Evolutionary conservation across 2,888 invertebrate species (phyloP), one percentile per base, ranked within the genome.

Genomic region (Drosophila stalkeri): DNA sequence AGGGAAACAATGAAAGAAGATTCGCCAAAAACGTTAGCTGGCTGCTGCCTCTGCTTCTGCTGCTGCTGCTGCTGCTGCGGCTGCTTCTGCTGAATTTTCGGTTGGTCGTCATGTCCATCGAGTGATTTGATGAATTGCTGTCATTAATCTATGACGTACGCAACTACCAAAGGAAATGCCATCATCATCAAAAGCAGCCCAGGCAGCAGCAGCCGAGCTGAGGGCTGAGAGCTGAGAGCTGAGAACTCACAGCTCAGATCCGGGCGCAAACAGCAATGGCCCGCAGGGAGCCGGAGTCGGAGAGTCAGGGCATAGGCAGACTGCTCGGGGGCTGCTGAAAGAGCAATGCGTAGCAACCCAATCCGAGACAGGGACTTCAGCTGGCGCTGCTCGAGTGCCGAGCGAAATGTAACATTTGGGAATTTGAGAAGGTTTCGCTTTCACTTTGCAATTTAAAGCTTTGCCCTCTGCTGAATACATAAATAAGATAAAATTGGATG

Each of bases 141-240:
- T 90, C 93, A 93, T 93, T 93, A 93, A 93, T 93, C 93, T 93
- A 93, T 93, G 93, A 93, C 93, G 93, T 92, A 92, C 92, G 92
- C 92, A 93, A 92, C 93, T 93, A 91, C 91, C 92, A 90, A 89
- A 89, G 91, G 89, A 89, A 89, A 91, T 90, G 89, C 89, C 89
- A 89, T 87, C 89, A 90, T 91, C 88, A 89, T 88, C 88, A 89
- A 90, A 88, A 83, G 86, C 90, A 90, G 81, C 86, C 75, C 90
- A 86, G 71, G 75, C 79, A 76, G 68, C 78, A 76, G 68, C 85
- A 89, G 77, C 83, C 80, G 72, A 54, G 49, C 35, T 39, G 23
- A 55, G 39, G 23, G 54, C 39, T 54, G 20, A 27, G 46, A 64
- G 81, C 65, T 43, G 64, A 16, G 11, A 14, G 44, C 43, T 33